Evolutionary conservation across 2,888 invertebrate species (phyloP).

Genomic region (Acrobasis repandana): DNA sequence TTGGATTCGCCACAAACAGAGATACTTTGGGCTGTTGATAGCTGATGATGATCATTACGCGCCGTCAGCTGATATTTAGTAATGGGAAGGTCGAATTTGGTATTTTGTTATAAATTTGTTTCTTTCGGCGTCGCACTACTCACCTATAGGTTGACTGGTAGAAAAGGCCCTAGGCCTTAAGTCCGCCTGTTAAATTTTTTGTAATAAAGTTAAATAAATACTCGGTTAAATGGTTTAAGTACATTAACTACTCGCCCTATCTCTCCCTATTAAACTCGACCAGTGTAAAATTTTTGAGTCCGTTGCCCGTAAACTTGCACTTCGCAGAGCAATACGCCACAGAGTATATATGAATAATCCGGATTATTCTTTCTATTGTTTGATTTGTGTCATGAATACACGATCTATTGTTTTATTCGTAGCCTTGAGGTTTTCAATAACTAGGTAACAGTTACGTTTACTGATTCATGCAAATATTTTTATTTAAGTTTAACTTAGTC

Average conservation of each 20-base stretch:
- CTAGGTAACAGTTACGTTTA: background rate
- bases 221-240: too few relatives aligned
- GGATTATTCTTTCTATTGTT: constrained; percentile 12
- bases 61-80: too few relatives aligned
- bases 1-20: too few relatives aligned
- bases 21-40: too few relatives aligned
- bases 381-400: background rate
- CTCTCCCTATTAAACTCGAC: background rate
- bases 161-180: too few relatives aligned
- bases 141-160: too few relatives aligned
- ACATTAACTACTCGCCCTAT: background rate
- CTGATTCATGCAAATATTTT: background rate
- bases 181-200: too few relatives aligned
- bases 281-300: background rate
- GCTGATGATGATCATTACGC: too few relatives aligned
- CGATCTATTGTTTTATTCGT: background rate
- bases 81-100: too few relatives aligned
- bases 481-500: background rate
- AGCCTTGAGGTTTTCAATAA: background rate
- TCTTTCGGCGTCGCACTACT: too few relatives aligned
- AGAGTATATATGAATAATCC: constrained; percentile 9
- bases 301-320: constrained; percentile 14
- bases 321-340: background rate
- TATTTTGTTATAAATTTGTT: too few relatives aligned
- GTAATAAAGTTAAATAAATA: too few relatives aligned